Evolutionary conservation across 2,113 vertebrate species (phyloP), one percentile per base, ranked within the genome.

Genomic region (Psilopogon haemacephalus): DNA sequence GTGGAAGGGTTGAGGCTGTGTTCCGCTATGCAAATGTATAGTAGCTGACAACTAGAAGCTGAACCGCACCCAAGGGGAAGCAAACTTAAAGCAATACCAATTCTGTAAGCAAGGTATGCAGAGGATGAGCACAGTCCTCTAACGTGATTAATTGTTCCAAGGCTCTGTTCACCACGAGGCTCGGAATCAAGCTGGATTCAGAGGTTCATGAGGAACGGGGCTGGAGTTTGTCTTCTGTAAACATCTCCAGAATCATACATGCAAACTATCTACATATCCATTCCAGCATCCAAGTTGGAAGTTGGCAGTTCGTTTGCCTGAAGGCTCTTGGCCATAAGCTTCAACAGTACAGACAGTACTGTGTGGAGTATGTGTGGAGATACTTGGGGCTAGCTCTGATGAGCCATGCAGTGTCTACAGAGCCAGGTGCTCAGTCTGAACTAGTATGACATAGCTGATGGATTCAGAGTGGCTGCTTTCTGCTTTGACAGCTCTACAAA

Each of bases 331-430:
- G 40, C 59, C 32, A 5, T 15, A 65, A 46, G 24, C 26, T 35
- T 44, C 6, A 60, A 15, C 7, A 27, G n/a, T 2, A 2, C 18
- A 32, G 55, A 12, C 10, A 37, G 37, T 5, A 2, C 20, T 1
- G 1, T 0, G 5, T 12, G 18, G 42, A 73, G 48, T 9, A 4
- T 1, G 1, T 0, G 5, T 8, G 20, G n/a, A 69, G 42, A 9
- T 5, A 7, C 21, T 13, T 21, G 7, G 48, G 15, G 40, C 64
- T 27, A 32, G 32, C 56, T 74, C 50, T 2, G 35, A 42, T 0
- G 6, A 82, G 76, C 27, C 44, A 3, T 0, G 11, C 17, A 8
- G 14, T 1, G 3, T 4, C 33, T 4, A 4, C 79, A 13, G 58
- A 75, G 79, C 16, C 19, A 42, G 27, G 46, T 2, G 2, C 38